These are phyloP conservation scores for Gephyroberyx darwinii DNA, from an alignment of 2,797 vertebrate genomes.

Conservation along the genomic window DNA sequence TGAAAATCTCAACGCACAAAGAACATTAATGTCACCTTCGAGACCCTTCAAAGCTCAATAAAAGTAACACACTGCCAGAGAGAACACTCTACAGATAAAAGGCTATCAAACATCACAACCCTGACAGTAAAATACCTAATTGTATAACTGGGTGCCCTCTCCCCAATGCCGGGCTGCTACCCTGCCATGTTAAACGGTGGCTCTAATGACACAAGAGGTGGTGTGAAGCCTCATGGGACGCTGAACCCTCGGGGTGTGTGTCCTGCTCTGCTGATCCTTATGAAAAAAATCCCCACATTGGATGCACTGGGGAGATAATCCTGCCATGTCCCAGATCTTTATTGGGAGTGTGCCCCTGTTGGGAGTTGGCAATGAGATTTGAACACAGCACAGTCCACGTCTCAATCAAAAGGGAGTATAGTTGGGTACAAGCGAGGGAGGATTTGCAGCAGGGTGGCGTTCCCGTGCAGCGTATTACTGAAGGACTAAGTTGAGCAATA, in stretches of 20 bases:
- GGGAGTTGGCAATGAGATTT: conserved; percentile 61
- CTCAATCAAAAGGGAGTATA: conserved; percentile 42
- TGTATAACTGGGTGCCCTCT: neutral
- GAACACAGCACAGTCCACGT: conserved; percentile 38
- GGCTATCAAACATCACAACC: too few species aligned
- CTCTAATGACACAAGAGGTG: conserved; percentile 16
- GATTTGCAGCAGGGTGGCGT: conserved; percentile 41
- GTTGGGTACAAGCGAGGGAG: conserved; percentile 31
- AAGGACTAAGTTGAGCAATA: conserved; percentile 3
- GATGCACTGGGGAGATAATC: conserved; percentile 71
- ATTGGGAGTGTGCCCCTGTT: conserved; percentile 63
- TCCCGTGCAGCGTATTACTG: conserved; percentile 14
- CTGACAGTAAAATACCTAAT: neutral
- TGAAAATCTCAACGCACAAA: neutral
- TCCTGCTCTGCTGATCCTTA: conserved; percentile 44
- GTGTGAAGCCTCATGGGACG: conserved; percentile 43
- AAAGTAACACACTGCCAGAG: neutral
- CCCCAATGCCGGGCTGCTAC: neutral
- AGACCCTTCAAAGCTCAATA: neutral
- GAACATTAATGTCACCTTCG: too few species aligned
- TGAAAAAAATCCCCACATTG: conserved; percentile 41
- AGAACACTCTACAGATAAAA: too few species aligned
- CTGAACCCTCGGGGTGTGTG: conserved; percentile 42
- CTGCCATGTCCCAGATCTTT: conserved; percentile 75
- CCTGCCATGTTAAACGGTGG: neutral